A percentile compares a stretch with the other conserved stretches of the same genome.
Evolutionary conservation across 1,140 invertebrate genomes (phyloP).

Genomic region (Adelges cooleyi): DNA sequence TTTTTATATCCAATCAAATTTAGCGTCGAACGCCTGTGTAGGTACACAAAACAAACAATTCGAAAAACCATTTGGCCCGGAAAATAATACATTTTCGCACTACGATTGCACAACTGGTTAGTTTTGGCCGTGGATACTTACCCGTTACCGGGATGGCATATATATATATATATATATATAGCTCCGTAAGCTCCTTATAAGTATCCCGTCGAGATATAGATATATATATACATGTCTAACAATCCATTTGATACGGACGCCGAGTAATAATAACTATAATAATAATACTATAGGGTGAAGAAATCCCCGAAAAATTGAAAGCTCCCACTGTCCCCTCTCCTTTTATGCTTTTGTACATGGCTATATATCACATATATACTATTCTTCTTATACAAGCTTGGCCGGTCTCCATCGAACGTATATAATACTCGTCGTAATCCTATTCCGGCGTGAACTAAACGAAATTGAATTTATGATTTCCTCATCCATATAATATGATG

Average conservation of each 20-base stretch:
- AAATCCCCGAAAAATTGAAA: constrained; percentile 28
- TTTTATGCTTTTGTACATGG: too few species aligned
- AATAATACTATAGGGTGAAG: constrained; percentile 17
- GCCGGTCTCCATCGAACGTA: background rate
- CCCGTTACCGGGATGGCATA: background rate
- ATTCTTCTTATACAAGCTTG: background rate
- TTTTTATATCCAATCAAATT: too few species aligned
- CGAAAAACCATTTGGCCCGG: background rate
- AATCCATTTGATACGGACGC: background rate
- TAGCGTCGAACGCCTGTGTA: too few species aligned
- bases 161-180: too few species aligned
- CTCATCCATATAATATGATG: background rate
- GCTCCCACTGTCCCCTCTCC: background rate
- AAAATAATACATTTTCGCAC: constrained; percentile 16
- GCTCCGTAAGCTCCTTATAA: constrained; percentile 17
- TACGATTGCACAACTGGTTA: constrained; percentile 2
- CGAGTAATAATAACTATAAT: background rate
- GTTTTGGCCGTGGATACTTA: constrained; percentile 5
- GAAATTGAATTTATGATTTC: constrained; percentile 22
- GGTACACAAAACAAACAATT: too few species aligned
- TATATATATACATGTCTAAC: background rate
- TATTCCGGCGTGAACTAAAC: constrained; percentile 15
- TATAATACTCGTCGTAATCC: constrained; percentile 17
- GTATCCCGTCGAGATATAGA: constrained; percentile 12
- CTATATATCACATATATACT: background rate